phyloP scores from a whole-genome alignment of 2,888 invertebrate species.

The Abrostola triplasia region DNA sequence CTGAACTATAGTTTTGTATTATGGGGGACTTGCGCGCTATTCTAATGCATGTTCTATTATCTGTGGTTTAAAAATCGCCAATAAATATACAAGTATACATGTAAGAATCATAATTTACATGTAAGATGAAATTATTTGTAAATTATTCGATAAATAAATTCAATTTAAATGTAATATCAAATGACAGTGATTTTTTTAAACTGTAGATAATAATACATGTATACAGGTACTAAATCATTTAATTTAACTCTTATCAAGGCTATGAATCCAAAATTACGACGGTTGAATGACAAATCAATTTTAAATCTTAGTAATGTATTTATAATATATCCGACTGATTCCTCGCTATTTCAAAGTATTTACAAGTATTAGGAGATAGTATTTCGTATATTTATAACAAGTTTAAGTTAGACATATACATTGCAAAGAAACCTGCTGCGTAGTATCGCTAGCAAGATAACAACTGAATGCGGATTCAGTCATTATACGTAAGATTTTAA shows the following conservation, averaged over 20 bases:
- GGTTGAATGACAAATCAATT: slow-evolving; percentile 21
- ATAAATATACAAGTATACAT: background rate
- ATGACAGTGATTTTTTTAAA: background rate
- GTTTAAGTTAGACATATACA: too few species aligned
- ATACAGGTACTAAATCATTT: background rate
- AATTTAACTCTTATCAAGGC: slow-evolving; percentile 34
- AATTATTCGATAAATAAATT: background rate
- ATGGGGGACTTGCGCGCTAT: slow-evolving; percentile 55
- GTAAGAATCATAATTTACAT: background rate
- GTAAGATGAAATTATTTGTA: too few species aligned
- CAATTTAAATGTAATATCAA: background rate
- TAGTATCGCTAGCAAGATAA: too few species aligned
- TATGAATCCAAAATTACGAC: slow-evolving; percentile 37
- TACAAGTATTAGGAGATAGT: slow-evolving; percentile 34
- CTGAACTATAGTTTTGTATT: slow-evolving; percentile 39
- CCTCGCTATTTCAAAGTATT: slow-evolving; percentile 25
- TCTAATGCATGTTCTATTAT: slow-evolving; percentile 32
- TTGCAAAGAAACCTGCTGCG: too few species aligned
- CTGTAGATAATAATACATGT: slow-evolving; percentile 17
- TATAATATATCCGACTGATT: slow-evolving; percentile 21
- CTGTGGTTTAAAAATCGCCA: slow-evolving; percentile 2
- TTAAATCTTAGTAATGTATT: background rate
- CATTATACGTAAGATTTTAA: too few species aligned
- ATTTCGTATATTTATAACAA: slow-evolving; percentile 9
- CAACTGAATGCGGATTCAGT: too few species aligned